Evolutionary conservation across 2,888 invertebrate species (phyloP).

Genomic region (Cephus sareptanus): DNA sequence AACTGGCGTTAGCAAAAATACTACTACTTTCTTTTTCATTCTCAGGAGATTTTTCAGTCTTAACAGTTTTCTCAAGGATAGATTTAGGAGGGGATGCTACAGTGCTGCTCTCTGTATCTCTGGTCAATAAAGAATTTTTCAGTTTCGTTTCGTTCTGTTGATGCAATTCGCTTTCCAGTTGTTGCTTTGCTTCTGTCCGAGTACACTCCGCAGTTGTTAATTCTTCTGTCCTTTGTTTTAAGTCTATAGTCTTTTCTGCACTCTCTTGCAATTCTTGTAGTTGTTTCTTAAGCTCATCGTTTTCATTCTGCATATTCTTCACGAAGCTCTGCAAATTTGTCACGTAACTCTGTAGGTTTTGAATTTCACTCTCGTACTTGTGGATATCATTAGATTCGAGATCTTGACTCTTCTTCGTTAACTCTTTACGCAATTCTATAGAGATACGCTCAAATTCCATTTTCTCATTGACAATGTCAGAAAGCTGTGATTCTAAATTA

Average conservation of each 20-base stretch:
- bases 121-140: not conserved
- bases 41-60: not conserved
- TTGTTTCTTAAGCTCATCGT: conserved; percentile 10
- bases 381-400: conserved; percentile 16
- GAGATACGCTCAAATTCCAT: conserved; percentile 14
- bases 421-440: conserved; percentile 16
- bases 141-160: conserved; percentile 5
- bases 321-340: conserved; percentile 15
- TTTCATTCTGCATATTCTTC: conserved; percentile 19
- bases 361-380: conserved; percentile 20
- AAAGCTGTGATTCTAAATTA: conserved; percentile 13
- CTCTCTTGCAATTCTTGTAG: not conserved
- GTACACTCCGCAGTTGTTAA: not conserved
- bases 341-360: conserved; percentile 18
- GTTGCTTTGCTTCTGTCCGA: conserved; percentile 1
- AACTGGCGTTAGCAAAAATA: conserved; percentile 47
- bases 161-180: conserved; percentile 14
- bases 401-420: conserved; percentile 20
- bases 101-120: not conserved
- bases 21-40: conserved; percentile 41
- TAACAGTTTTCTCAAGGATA: not conserved
- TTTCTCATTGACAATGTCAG: conserved; percentile 5
- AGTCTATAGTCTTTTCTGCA: not conserved
- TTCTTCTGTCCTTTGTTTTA: not conserved
- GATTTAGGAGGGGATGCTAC: not conserved